phyloP scores from a whole-genome alignment of 2,888 invertebrate genomes.

The Drosophila mercatorum region DNA sequence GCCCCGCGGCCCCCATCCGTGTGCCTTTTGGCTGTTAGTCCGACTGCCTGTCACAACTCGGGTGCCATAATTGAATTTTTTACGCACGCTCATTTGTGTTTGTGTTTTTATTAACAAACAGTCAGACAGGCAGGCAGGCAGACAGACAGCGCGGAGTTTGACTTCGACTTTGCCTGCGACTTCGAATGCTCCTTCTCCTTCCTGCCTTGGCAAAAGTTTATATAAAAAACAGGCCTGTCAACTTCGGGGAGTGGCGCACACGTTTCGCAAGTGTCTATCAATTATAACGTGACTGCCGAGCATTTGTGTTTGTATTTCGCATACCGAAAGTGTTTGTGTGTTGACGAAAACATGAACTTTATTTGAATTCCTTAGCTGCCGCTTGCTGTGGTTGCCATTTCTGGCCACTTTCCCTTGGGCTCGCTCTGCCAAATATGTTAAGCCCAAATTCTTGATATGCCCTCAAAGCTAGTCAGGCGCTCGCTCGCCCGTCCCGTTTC shows the following conservation, averaged over 20 bases:
- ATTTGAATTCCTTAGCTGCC: constrained; percentile 74
- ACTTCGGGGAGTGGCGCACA: constrained; percentile 61
- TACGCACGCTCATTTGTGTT: constrained; percentile 80
- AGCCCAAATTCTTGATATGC: constrained; percentile 29
- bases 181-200: no score
- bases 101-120: constrained; percentile 76
- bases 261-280: constrained; percentile 79
- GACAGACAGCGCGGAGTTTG: not conserved
- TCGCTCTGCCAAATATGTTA: constrained; percentile 3
- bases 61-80: constrained; percentile 75
- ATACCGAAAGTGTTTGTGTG: constrained; percentile 21
- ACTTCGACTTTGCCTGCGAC: constrained; percentile 1
- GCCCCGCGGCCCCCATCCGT: not conserved
- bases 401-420: constrained; percentile 26
- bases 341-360: constrained; percentile 75
- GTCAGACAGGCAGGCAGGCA: constrained; percentile 32
- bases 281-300: constrained; percentile 75
- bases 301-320: constrained; percentile 29
- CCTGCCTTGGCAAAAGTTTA: constrained; percentile 47
- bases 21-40: constrained; percentile 26
- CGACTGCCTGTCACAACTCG: constrained; percentile 34
- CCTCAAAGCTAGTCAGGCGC: constrained; percentile 24
- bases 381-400: constrained; percentile 64
- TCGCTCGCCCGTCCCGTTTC: constrained; percentile 9
- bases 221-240: constrained; percentile 68